These are phyloP conservation scores for Falco rusticolus DNA, from an alignment of 2,797 vertebrate genomes.

Conservation along the genomic window DNA sequence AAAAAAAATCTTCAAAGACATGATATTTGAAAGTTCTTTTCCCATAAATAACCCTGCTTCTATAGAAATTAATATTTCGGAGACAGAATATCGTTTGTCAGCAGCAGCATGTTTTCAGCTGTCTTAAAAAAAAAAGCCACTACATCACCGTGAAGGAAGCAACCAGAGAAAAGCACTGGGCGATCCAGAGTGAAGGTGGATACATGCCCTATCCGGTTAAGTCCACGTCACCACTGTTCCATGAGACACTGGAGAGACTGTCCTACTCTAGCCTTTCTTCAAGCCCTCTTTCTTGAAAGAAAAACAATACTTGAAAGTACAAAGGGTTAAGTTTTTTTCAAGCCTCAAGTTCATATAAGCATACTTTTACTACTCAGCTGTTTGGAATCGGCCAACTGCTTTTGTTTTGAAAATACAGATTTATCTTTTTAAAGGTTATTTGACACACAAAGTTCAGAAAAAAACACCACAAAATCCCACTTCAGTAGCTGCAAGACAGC, in stretches of 20 bases:
- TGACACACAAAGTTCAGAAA: not conserved
- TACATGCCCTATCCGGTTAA: not conserved
- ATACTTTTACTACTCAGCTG: not conserved
- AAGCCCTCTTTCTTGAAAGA: not conserved
- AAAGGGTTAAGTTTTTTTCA: not conserved
- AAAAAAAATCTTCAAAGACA: not conserved
- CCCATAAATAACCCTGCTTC: not conserved
- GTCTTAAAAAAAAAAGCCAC: not conserved
- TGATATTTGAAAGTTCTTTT: conserved; percentile 5
- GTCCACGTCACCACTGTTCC: not conserved
- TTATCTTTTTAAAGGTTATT: not conserved
- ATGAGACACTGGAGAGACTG: not conserved
- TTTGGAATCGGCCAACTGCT: not conserved
- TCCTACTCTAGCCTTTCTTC: not conserved
- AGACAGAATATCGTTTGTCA: not conserved
- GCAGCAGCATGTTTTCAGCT: not conserved
- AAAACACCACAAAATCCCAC: not conserved
- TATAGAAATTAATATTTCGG: conserved; percentile 13
- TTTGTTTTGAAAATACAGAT: not conserved
- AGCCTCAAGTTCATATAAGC: not conserved
- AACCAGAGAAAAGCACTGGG: too few species aligned
- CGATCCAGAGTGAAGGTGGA: too few species aligned
- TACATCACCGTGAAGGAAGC: not conserved
- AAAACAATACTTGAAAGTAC: not conserved
- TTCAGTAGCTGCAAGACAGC: not conserved